These are phyloP conservation scores for Colletes collaris DNA, from an alignment of 2,888 invertebrate species.

Conservation along the genomic window DNA sequence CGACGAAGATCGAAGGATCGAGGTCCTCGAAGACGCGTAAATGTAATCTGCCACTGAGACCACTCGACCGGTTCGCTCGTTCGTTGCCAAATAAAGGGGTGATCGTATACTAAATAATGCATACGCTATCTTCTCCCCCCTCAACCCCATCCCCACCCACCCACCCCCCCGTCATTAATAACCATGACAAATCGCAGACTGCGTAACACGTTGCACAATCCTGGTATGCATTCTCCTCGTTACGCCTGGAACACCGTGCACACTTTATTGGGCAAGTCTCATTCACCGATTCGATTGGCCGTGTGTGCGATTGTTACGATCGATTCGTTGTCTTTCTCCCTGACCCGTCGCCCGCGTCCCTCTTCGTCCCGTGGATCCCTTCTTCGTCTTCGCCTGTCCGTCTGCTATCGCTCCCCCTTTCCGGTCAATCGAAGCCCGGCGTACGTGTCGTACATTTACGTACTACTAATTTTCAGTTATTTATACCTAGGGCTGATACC, in stretches of 20 bases:
- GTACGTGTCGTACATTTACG: conserved; percentile 61
- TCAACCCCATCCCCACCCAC: neutral
- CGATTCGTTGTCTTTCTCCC: conserved; percentile 42
- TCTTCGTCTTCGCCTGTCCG: conserved; percentile 22
- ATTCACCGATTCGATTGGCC: conserved; percentile 50
- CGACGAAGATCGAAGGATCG: no score
- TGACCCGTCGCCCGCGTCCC: neutral
- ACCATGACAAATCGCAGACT: conserved; percentile 56
- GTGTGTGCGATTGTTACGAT: conserved; percentile 44
- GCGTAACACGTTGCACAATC: conserved; percentile 65
- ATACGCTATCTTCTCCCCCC: conserved; percentile 15
- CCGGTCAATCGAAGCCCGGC: conserved; percentile 56
- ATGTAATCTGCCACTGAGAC: conserved; percentile 17
- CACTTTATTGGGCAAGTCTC: conserved; percentile 63
- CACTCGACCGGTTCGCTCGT: conserved; percentile 6
- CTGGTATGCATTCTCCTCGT: conserved; percentile 59
- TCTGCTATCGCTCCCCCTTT: conserved; percentile 57
- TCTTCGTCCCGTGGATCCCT: conserved; percentile 12
- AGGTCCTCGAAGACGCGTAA: neutral
- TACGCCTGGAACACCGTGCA: conserved; percentile 45
- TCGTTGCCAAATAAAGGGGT: conserved; percentile 50
- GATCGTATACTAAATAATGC: conserved; percentile 51
- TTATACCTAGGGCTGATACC: conserved; percentile 43
- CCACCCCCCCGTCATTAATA: conserved; percentile 52
- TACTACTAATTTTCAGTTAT: conserved; percentile 61